phyloP scores from a whole-genome alignment of 2,797 vertebrate species.

The Rhynchonycteris naso region DNA sequence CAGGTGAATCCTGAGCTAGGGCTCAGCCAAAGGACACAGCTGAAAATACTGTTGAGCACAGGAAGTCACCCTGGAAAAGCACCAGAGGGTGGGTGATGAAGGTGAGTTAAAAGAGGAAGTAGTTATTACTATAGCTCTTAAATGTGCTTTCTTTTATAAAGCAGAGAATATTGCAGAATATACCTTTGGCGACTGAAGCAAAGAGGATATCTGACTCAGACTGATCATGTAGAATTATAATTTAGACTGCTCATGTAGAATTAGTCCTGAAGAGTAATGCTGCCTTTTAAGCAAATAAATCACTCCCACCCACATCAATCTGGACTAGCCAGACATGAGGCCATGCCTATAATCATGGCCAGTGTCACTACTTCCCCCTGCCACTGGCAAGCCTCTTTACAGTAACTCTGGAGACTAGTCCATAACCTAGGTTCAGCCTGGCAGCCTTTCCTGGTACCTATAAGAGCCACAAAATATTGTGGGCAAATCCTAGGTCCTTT shows the following conservation, averaged over 20 bases:
- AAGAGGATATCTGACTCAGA: background rate
- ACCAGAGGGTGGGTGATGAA: background rate
- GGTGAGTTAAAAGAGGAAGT: background rate
- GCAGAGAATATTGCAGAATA: background rate
- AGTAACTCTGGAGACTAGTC: background rate
- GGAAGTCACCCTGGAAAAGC: background rate
- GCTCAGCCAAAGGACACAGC: background rate
- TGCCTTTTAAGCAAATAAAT: background rate
- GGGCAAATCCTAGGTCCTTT: background rate
- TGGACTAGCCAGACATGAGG: background rate
- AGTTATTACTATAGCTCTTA: background rate
- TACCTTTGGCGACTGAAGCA: background rate
- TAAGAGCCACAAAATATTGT: background rate
- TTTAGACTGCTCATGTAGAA: background rate
- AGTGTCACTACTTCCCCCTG: background rate
- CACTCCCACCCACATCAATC: background rate
- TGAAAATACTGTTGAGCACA: constrained; percentile 1
- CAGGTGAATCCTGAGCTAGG: background rate
- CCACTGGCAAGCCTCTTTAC: background rate
- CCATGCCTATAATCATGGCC: background rate
- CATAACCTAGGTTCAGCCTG: background rate
- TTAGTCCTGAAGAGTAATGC: background rate
- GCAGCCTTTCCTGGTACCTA: background rate
- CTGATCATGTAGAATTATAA: background rate
- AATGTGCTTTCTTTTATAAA: constrained; percentile 33